phyloP scores from a whole-genome alignment of 1,140 invertebrate species.

The Calycopis cecrops region DNA sequence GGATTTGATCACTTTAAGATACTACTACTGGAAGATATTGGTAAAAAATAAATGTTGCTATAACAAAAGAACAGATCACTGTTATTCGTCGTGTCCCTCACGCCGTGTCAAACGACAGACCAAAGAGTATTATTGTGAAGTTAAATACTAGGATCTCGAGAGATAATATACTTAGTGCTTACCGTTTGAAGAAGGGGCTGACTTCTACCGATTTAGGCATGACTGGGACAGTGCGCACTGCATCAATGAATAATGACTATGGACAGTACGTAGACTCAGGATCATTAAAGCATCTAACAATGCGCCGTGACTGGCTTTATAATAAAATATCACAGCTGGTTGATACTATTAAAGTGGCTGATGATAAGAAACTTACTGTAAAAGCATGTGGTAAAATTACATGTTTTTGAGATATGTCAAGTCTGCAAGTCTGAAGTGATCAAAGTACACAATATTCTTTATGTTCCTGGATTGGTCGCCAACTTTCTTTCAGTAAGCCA shows the following conservation, averaged over 20 bases:
- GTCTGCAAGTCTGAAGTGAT: conserved; percentile 21
- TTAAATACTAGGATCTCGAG: neutral
- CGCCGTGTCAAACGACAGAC: neutral
- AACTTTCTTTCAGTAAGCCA: conserved; percentile 42
- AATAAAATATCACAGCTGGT: neutral
- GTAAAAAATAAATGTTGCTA: neutral
- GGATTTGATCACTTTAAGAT: neutral
- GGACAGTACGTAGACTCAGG: conserved; percentile 4
- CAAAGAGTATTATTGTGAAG: conserved; percentile 6
- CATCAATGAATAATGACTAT: conserved; percentile 11
- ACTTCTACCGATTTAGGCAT: neutral
- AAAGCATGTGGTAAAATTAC: conserved; percentile 26
- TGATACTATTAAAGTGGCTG: neutral
- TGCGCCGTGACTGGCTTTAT: conserved; percentile 5
- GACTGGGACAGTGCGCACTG: neutral
- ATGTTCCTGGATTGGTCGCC: conserved; percentile 33
- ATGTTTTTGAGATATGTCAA: conserved; percentile 18
- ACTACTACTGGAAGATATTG: neutral
- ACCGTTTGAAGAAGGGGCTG: neutral
- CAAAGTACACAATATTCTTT: conserved; percentile 34
- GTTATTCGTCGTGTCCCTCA: neutral
- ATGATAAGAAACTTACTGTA: conserved; percentile 29
- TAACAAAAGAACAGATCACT: neutral
- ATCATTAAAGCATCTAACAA: neutral
- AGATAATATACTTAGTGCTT: neutral